These are phyloP conservation scores for Kradibia gibbosae DNA, from an alignment of 1,140 invertebrate species.

Conservation along the genomic window DNA sequence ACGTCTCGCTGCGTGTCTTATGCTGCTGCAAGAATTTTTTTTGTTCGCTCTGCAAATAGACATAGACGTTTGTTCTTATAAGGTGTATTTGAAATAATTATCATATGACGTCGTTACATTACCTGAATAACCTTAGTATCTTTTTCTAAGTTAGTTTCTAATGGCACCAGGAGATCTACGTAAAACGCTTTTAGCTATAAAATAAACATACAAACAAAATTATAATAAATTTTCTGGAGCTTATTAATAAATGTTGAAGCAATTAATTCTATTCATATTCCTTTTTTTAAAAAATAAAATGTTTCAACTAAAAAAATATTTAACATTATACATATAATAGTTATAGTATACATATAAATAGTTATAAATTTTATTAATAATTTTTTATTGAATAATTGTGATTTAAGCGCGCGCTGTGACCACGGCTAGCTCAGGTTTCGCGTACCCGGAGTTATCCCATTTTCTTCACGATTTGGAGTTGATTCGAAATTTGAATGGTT, in stretches of 20 bases:
- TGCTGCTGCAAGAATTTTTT: constrained; percentile 92
- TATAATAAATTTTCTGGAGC: neutral
- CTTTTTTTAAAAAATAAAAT: no score
- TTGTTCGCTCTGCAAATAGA: constrained; percentile 83
- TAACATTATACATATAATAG: no score
- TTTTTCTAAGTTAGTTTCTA: constrained; percentile 94
- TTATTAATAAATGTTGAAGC: neutral
- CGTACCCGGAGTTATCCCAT: no score
- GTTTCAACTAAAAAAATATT: no score
- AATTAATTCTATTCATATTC: neutral
- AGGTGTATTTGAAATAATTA: neutral
- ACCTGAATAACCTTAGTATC: constrained; percentile 95
- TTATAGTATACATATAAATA: no score
- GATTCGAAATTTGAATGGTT: no score
- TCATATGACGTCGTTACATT: constrained; percentile 55
- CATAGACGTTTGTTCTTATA: neutral
- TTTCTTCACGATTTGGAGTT: no score
- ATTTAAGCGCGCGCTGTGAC: no score
- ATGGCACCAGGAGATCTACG: constrained; percentile 90
- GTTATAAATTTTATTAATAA: no score
- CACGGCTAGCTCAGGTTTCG: no score
- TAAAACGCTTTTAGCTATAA: constrained; percentile 92
- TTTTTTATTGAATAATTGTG: no score
- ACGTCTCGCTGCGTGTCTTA: constrained; percentile 89
- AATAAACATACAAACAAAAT: neutral